Conservation (phyloP, 2,888 invertebrate species). For the Phyllotreta cruciferae region DNA sequence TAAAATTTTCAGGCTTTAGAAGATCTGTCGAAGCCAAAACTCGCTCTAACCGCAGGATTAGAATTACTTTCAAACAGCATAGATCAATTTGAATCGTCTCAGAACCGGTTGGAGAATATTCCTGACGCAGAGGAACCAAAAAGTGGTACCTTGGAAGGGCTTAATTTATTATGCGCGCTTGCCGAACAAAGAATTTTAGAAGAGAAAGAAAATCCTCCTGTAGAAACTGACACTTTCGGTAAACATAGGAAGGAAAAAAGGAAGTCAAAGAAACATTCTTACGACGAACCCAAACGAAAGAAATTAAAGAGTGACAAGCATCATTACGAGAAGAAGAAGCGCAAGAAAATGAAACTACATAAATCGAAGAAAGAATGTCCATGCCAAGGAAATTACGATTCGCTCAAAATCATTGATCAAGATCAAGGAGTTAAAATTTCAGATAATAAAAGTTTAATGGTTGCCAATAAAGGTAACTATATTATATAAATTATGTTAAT, state of each 20-base stretch:
- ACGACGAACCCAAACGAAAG: constrained; percentile 58
- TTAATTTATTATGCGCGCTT: constrained; percentile 81
- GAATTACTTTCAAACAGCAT: constrained; percentile 86
- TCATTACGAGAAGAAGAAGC: constrained; percentile 47
- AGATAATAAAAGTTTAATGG: constrained; percentile 53
- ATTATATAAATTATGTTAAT: neutral
- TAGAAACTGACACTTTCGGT: constrained; percentile 40
- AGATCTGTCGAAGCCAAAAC: constrained; percentile 49
- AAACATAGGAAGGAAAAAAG: constrained; percentile 61
- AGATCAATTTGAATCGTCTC: constrained; percentile 73
- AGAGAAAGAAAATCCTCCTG: constrained; percentile 63
- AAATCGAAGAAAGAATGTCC: constrained; percentile 45
- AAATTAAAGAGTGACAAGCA: constrained; percentile 53
- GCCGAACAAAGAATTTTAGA: constrained; percentile 85
- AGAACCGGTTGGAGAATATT: constrained; percentile 50
- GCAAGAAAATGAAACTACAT: constrained; percentile 45
- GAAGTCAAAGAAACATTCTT: constrained; percentile 55
- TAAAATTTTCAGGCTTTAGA: constrained; percentile 12
- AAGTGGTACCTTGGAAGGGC: constrained; percentile 65
- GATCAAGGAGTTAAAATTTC: constrained; percentile 57
- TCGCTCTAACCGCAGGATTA: constrained; percentile 82
- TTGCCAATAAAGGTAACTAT: constrained; percentile 8
- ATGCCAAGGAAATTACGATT: constrained; percentile 51
- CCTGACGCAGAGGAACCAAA: constrained; percentile 53
- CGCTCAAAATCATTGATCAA: constrained; percentile 59